Conservation (phyloP, 2,113 vertebrate species). For the Kryptolebias marmoratus region DNA sequence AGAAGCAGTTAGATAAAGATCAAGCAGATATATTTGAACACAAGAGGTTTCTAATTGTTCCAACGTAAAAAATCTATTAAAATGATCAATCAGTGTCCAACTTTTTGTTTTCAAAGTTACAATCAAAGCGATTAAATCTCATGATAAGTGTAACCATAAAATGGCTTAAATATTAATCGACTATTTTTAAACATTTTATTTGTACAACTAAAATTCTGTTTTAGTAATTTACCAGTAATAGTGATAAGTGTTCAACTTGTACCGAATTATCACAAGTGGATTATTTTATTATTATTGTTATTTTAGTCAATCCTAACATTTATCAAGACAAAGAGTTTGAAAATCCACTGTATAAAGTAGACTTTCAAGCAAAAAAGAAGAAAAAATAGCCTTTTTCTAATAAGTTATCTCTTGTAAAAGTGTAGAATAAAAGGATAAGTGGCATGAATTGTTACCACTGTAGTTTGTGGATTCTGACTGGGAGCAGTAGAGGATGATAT, state of each 20-base stretch:
- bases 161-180: constrained; percentile 34
- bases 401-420: constrained; percentile 22
- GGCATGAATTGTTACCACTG: constrained; percentile 39
- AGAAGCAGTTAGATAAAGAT: constrained; percentile 29
- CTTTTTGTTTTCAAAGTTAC: constrained; percentile 22
- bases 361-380: not conserved
- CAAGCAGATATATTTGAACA: constrained; percentile 42
- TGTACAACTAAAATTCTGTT: constrained; percentile 36
- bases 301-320: constrained; percentile 25
- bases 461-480: constrained; percentile 25
- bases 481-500: constrained; percentile 15
- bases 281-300: constrained; percentile 18
- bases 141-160: constrained; percentile 37
- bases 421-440: constrained; percentile 40
- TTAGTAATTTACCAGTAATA: constrained; percentile 46
- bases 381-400: not conserved
- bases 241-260: constrained; percentile 50
- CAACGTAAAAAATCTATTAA: constrained; percentile 24
- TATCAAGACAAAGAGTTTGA: constrained; percentile 32
- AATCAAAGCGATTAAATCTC: constrained; percentile 52
- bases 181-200: constrained; percentile 24
- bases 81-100: constrained; percentile 44
- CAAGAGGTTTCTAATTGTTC: constrained; percentile 45
- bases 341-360: constrained; percentile 14
- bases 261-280: constrained; percentile 25